Percentiles rank a stretch among this genome's conserved stretches.
phyloP scores from a whole-genome alignment of 2,113 vertebrate genomes.

The Leucopternis melanops region DNA sequence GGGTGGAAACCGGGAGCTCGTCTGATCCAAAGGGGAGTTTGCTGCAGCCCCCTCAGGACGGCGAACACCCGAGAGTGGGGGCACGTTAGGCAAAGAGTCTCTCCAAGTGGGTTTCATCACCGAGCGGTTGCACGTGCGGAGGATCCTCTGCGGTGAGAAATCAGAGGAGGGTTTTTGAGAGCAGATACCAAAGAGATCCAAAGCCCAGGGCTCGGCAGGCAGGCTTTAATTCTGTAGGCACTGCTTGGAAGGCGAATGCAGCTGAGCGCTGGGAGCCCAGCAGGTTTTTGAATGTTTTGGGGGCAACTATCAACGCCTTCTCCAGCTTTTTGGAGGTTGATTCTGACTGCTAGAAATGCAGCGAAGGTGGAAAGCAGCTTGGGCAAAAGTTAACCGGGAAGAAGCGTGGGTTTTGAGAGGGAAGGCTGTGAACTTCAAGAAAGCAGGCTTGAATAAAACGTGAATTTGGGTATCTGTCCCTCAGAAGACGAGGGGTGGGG shows the following conservation, averaged over 20 bases:
- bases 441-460: background rate
- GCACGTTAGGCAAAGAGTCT: background rate
- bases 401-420: background rate
- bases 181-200: background rate
- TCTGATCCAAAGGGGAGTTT: background rate
- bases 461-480: background rate
- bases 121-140: fast-evolving
- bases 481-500: background rate
- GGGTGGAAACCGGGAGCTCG: background rate
- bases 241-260: fast-evolving
- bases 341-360: background rate
- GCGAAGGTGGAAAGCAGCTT: background rate
- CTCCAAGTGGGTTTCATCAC: background rate
- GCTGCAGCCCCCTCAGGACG: background rate
- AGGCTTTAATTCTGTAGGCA: no score
- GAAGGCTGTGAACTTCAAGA: background rate
- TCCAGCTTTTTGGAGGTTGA: background rate
- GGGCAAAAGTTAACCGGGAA: background rate
- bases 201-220: background rate
- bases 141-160: background rate
- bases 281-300: fast-evolving
- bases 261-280: background rate
- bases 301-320: fast-evolving
- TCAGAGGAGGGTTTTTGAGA: background rate
- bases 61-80: fast-evolving